Conservation (phyloP, 2,888 invertebrate genomes). For the Torymus aiolomorphi region DNA sequence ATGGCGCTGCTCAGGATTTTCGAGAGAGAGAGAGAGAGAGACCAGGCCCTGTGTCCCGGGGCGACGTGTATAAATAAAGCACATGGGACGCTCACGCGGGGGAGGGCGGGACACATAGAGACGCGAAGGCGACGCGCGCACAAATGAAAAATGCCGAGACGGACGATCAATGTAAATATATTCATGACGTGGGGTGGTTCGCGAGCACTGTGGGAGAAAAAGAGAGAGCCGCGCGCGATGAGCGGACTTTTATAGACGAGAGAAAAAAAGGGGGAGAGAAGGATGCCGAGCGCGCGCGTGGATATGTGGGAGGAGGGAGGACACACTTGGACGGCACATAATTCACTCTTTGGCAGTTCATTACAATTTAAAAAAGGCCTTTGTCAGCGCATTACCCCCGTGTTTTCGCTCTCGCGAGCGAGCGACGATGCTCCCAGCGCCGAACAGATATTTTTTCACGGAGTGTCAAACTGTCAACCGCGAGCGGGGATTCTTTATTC, state of each 20-base stretch:
- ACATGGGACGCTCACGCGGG: slow-evolving; percentile 59
- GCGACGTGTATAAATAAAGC: slow-evolving; percentile 71
- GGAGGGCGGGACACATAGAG: slow-evolving; percentile 60
- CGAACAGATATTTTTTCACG: slow-evolving; percentile 57
- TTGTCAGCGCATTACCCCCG: slow-evolving; percentile 65
- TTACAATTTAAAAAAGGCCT: slow-evolving; percentile 75
- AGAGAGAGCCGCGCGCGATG: slow-evolving; percentile 4
- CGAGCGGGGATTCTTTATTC: slow-evolving; percentile 47
- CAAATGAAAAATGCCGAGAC: slow-evolving; percentile 69
- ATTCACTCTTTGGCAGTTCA: slow-evolving; percentile 76
- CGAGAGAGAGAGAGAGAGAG: too few relatives aligned
- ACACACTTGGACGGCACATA: slow-evolving; percentile 74
- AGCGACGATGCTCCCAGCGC: slow-evolving; percentile 14
- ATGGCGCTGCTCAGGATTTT: slow-evolving; percentile 53
- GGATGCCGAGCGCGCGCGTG: slow-evolving; percentile 50
- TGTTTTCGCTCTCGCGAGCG: slow-evolving; percentile 53
- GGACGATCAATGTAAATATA: slow-evolving; percentile 76
- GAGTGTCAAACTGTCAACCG: slow-evolving; percentile 55
- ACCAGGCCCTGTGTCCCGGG: slow-evolving; percentile 57
- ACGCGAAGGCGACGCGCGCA: slow-evolving; percentile 59
- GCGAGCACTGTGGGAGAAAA: slow-evolving; percentile 44
- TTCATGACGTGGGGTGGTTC: slow-evolving; percentile 74
- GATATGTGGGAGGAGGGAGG: slow-evolving; percentile 61
- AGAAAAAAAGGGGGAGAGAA: slow-evolving; percentile 45
- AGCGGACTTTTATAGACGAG: slow-evolving; percentile 55